These are phyloP conservation scores for Nemoura dubitans DNA, from an alignment of 2,888 invertebrate species.

Conservation along the genomic window DNA sequence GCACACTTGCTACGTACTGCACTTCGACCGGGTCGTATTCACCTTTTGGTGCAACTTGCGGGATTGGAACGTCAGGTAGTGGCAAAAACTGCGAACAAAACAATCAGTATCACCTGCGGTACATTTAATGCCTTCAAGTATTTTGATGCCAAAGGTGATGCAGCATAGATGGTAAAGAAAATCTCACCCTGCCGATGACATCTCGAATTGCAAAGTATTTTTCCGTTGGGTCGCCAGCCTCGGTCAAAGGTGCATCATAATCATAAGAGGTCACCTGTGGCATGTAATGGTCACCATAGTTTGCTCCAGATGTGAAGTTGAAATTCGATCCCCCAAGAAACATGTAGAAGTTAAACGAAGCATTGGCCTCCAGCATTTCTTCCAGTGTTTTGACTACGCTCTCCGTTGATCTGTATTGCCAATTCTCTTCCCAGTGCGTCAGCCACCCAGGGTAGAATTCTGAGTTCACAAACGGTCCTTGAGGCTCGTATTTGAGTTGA, in stretches of 20 bases:
- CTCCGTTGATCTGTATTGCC: conserved; percentile 65
- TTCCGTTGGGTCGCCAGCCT: conserved; percentile 87
- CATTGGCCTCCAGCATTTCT: conserved; percentile 58
- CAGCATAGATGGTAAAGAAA: no score
- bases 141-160: no score
- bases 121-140: no score
- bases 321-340: conserved; percentile 91
- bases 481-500: conserved; percentile 58
- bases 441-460: conserved; percentile 95
- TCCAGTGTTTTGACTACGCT: conserved; percentile 64
- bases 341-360: conserved; percentile 88
- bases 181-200: conserved; percentile 66
- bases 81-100: conserved; percentile 65
- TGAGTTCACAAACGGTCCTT: conserved; percentile 88
- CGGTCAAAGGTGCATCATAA: conserved; percentile 89
- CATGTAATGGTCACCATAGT: conserved; percentile 62
- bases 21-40: conserved; percentile 71
- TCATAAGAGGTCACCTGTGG: conserved; percentile 88
- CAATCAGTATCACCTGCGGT: no score
- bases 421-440: conserved; percentile 82
- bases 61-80: conserved; percentile 66
- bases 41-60: conserved; percentile 69
- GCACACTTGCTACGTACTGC: conserved; percentile 58
- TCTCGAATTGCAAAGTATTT: conserved; percentile 80
- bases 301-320: conserved; percentile 67